Conservation (phyloP, 2,888 invertebrate genomes). For the Apamea epomidion region DNA sequence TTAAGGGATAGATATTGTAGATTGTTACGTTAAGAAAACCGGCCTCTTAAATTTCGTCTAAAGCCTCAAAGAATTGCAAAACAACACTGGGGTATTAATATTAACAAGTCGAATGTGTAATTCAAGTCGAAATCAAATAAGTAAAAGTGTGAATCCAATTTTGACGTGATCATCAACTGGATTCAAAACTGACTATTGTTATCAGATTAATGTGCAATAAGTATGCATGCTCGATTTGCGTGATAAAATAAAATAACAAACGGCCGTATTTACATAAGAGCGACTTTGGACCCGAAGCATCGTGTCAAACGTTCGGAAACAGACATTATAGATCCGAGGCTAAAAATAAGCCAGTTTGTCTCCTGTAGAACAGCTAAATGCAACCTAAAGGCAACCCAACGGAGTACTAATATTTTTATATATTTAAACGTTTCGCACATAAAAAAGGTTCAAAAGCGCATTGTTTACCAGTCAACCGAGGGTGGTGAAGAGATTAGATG, state of each 20-base stretch:
- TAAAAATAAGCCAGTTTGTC: conserved; percentile 2
- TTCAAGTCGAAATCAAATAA: background rate
- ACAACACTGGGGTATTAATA: background rate
- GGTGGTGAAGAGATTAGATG: too few relatives aligned
- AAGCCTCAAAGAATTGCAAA: background rate
- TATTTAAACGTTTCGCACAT: background rate
- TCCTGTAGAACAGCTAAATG: background rate
- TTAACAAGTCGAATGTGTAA: conserved; percentile 5
- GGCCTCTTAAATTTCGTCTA: background rate
- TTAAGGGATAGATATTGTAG: too few relatives aligned
- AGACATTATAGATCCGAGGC: background rate
- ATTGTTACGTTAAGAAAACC: background rate
- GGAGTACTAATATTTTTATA: background rate
- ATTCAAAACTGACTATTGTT: conserved; percentile 10
- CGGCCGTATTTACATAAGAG: conserved; percentile 23
- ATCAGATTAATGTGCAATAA: conserved; percentile 32
- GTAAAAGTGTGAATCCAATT: background rate
- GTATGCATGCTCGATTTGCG: conserved; percentile 24
- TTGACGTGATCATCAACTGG: background rate
- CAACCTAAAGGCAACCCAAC: background rate
- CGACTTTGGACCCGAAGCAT: conserved; percentile 24
- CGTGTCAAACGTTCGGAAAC: conserved; percentile 9
- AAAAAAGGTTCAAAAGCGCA: background rate
- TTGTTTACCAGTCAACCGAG: background rate
- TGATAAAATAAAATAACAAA: conserved; percentile 31